Conservation (phyloP, 2,113 vertebrate genomes). For the Saimiri boliviensis region DNA sequence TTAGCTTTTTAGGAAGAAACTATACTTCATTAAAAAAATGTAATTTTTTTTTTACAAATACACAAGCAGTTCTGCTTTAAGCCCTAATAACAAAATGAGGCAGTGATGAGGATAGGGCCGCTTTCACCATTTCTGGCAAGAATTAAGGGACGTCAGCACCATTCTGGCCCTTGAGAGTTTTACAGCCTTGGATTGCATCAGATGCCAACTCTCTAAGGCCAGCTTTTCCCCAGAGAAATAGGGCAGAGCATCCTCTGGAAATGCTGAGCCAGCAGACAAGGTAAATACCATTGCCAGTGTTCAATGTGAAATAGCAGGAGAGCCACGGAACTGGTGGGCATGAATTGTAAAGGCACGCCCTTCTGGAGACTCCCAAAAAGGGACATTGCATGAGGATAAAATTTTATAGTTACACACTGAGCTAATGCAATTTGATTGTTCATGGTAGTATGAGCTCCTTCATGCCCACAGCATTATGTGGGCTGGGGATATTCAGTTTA, state of each 20-base stretch:
- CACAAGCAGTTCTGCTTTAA: not conserved
- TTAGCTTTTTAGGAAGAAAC: not conserved
- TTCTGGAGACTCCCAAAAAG: not conserved
- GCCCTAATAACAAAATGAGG: not conserved
- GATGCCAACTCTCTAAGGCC: not conserved
- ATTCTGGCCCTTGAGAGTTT: not conserved
- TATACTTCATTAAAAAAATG: not conserved
- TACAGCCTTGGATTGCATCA: not conserved
- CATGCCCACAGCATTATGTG: not conserved
- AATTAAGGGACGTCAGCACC: not conserved
- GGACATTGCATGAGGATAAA: not conserved
- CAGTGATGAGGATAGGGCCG: not conserved
- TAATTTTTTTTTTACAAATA: not conserved
- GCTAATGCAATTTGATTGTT: not conserved
- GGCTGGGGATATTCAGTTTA: not conserved
- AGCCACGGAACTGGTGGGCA: not conserved
- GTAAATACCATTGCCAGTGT: not conserved
- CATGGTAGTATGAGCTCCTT: not conserved
- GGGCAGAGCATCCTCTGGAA: not conserved
- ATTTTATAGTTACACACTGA: not conserved
- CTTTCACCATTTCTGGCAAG: not conserved
- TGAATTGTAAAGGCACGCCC: not conserved
- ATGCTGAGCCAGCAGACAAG: not conserved
- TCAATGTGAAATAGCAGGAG: not conserved
- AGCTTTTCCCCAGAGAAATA: not conserved